Conservation (phyloP, 2,888 invertebrate species). For the Dryadula phaetusa region DNA sequence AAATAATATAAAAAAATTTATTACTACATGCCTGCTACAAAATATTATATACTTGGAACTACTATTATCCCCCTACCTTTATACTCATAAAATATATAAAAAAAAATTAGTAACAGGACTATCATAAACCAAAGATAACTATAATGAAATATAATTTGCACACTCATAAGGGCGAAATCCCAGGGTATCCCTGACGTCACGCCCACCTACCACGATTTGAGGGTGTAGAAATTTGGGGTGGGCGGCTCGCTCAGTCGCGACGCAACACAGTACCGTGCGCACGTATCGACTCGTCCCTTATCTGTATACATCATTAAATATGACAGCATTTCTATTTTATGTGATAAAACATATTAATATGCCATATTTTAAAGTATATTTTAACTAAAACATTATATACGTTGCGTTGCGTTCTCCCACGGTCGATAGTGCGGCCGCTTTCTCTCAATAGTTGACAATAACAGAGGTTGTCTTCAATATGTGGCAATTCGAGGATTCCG, state of each 20-base stretch:
- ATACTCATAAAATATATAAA: too few species aligned
- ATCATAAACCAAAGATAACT: constrained; percentile 29
- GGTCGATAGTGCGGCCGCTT: constrained; percentile 20
- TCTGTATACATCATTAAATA: constrained; percentile 64
- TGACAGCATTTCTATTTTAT: constrained; percentile 63
- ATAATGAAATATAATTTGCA: constrained; percentile 35
- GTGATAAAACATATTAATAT: constrained; percentile 53
- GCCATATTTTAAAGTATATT: constrained; percentile 25
- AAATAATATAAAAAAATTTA: background rate
- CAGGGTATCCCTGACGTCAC: constrained; percentile 64
- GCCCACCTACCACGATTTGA: constrained; percentile 46
- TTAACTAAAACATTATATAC: constrained; percentile 4
- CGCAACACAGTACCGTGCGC: constrained; percentile 68
- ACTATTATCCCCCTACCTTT: background rate
- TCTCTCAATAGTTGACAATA: constrained; percentile 38
- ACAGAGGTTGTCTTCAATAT: constrained; percentile 61
- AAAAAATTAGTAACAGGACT: too few species aligned
- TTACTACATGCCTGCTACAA: too few species aligned
- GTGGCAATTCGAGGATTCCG: constrained; percentile 89
- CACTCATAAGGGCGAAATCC: constrained; percentile 45
- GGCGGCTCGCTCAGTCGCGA: constrained; percentile 65
- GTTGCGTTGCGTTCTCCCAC: constrained; percentile 10
- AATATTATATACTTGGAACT: background rate
- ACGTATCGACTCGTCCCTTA: constrained; percentile 60
- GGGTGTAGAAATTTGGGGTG: constrained; percentile 40